These are phyloP conservation scores for Coenonympha glycerion DNA, from an alignment of 2,888 invertebrate species.

Conservation along the genomic window DNA sequence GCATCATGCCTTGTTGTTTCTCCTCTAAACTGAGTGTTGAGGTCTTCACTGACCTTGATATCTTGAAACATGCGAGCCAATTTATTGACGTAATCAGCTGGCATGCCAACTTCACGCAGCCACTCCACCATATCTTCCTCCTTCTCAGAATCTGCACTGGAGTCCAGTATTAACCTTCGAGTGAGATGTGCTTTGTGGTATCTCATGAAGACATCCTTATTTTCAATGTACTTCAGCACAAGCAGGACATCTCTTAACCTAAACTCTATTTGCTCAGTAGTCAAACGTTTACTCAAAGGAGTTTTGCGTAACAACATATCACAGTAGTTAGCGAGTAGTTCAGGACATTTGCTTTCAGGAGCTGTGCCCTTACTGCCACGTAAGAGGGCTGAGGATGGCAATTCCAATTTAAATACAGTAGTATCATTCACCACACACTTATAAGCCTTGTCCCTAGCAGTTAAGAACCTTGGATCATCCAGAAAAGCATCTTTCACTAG, in stretches of 20 bases:
- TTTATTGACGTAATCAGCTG: conserved; percentile 99
- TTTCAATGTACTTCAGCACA: conserved; percentile 98
- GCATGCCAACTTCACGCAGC: conserved; percentile 99
- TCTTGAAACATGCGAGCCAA: conserved; percentile 98
- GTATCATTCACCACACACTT: conserved; percentile 98
- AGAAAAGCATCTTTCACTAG: conserved; percentile 96
- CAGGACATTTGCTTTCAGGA: conserved; percentile 99
- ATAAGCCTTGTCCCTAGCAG: conserved; percentile 98
- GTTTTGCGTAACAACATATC: conserved; percentile 98
- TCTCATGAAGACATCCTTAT: conserved; percentile 99
- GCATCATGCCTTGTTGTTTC: conserved; percentile 88
- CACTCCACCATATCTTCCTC: conserved; percentile 99
- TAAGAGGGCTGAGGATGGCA: conserved; percentile 77
- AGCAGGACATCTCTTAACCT: conserved; percentile 94
- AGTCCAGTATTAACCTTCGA: conserved; percentile 94
- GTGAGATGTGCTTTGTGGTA: conserved; percentile 99
- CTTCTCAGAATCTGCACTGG: conserved; percentile 98
- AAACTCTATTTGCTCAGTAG: conserved; percentile 96
- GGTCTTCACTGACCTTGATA: conserved; percentile 97
- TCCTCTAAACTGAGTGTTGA: conserved; percentile 93
- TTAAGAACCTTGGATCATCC: conserved; percentile 97
- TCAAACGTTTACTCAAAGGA: conserved; percentile 95
- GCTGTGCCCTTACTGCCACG: conserved; percentile 80
- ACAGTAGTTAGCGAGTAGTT: conserved; percentile 98
- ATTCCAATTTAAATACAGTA: conserved; percentile 87